Evolutionary conservation across 2,888 invertebrate species (phyloP).

Genomic region (Noctuana brunneofusca): DNA sequence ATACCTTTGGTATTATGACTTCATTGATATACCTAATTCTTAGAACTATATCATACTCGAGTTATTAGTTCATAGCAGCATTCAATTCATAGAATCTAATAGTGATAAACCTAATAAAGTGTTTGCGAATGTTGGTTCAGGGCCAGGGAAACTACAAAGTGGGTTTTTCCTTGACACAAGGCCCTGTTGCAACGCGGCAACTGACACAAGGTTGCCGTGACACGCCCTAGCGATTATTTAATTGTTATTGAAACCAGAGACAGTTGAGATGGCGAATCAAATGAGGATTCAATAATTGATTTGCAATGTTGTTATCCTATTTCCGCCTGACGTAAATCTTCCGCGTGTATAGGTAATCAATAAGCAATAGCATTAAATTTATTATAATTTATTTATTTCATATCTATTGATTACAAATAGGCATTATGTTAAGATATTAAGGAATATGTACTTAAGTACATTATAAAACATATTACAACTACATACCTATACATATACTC

Average conservation of each 20-base stretch:
- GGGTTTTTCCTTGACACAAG: constrained; percentile 80
- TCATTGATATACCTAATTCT: constrained; percentile 23
- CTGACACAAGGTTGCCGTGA: constrained; percentile 77
- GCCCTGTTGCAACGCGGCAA: constrained; percentile 79
- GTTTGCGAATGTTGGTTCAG: constrained; percentile 54
- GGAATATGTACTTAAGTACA: no score
- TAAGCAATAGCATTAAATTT: no score
- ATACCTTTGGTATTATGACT: constrained; percentile 26
- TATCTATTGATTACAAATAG: no score
- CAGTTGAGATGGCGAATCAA: constrained; percentile 37
- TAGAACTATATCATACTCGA: constrained; percentile 9
- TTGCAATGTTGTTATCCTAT: constrained; percentile 11
- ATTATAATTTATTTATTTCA: no score
- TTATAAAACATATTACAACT: no score
- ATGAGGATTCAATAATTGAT: constrained; percentile 14
- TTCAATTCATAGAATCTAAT: constrained; percentile 19
- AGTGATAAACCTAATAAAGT: constrained; percentile 48
- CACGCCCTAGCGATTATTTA: constrained; percentile 81
- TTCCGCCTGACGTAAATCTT: constrained; percentile 33
- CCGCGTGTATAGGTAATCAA: constrained; percentile 7
- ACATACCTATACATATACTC: no score
- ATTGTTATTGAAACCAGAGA: constrained; percentile 77
- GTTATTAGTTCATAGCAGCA: constrained; percentile 19
- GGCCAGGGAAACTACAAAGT: constrained; percentile 80
- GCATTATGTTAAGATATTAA: no score